These are phyloP conservation scores for Adelosebastes latens DNA, from an alignment of 2,797 vertebrate genomes.

Conservation along the genomic window DNA sequence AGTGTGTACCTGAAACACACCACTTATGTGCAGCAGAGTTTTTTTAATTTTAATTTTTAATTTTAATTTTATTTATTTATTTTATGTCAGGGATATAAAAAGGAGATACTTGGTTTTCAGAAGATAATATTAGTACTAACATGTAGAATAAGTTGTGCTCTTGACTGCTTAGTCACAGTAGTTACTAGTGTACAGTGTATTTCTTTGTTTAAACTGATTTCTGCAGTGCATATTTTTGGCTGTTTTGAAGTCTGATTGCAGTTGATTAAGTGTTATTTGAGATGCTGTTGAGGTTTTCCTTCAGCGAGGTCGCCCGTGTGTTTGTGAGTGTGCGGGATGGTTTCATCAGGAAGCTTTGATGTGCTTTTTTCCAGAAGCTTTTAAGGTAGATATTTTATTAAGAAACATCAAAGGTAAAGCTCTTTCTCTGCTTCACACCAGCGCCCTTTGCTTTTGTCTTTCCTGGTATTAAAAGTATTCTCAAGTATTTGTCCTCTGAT, in stretches of 20 bases:
- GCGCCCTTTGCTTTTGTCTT: slow-evolving; percentile 9
- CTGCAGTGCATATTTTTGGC: background rate
- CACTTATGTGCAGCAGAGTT: background rate
- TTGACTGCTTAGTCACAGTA: background rate
- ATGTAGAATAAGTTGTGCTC: background rate
- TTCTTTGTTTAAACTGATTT: background rate
- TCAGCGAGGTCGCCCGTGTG: background rate
- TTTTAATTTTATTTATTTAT: background rate
- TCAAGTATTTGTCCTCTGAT: slow-evolving; percentile 2
- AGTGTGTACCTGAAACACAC: background rate
- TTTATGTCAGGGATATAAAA: background rate
- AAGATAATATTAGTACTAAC: too few relatives aligned
- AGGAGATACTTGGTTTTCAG: background rate
- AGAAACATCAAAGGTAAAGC: slow-evolving; percentile 42
- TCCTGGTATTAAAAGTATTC: background rate
- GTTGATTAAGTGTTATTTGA: slow-evolving; percentile 15
- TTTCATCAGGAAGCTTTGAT: slow-evolving; percentile 53
- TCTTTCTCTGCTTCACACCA: background rate
- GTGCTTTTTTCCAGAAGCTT: slow-evolving; percentile 31
- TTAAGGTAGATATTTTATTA: slow-evolving; percentile 45
- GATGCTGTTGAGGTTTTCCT: slow-evolving; percentile 6
- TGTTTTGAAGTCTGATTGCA: background rate
- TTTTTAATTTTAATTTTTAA: background rate
- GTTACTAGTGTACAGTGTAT: background rate
- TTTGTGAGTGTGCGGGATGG: background rate